phyloP scores from a whole-genome alignment of 2,113 vertebrate species.

The Hippoglossus stenolepis region DNA sequence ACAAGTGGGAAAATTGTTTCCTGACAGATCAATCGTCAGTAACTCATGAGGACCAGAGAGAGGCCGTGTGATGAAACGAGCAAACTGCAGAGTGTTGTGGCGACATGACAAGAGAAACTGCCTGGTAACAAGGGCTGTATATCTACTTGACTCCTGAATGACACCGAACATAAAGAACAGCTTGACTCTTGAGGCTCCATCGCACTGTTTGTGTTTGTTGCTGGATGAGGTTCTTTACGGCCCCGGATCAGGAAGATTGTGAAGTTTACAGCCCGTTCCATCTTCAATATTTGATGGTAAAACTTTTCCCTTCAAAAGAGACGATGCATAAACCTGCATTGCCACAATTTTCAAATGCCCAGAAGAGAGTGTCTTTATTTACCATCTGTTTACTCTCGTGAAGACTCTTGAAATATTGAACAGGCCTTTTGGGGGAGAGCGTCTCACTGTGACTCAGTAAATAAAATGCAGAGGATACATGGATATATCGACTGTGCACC shows the following conservation, averaged over 20 bases:
- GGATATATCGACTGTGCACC: conserved; percentile 33
- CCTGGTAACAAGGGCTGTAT: conserved; percentile 18
- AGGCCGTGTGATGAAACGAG: conserved; percentile 38
- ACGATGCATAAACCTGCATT: conserved; percentile 64
- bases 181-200: conserved; percentile 34
- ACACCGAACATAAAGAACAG: conserved; percentile 40
- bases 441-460: conserved; percentile 52
- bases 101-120: conserved; percentile 15
- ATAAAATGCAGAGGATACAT: conserved; percentile 41
- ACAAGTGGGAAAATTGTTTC: conserved; percentile 12
- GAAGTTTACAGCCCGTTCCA: conserved; percentile 37
- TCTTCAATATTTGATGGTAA: conserved; percentile 77
- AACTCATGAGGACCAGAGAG: not conserved
- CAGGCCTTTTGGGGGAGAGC: conserved; percentile 45
- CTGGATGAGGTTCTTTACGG: conserved; percentile 35
- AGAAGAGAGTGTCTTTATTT: conserved; percentile 70
- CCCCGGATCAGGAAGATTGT: conserved; percentile 12
- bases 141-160: conserved; percentile 44
- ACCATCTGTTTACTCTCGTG: conserved; percentile 71
- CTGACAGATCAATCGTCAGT: conserved; percentile 13
- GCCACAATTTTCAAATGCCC: conserved; percentile 68
- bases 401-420: conserved; percentile 78
- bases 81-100: not conserved
- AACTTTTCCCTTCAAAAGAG: conserved; percentile 68
- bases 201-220: conserved; percentile 18